Base-by-base conservation (phyloP, 2,797 vertebrate genomes). In the Scomberomorus guttatus region DNA sequence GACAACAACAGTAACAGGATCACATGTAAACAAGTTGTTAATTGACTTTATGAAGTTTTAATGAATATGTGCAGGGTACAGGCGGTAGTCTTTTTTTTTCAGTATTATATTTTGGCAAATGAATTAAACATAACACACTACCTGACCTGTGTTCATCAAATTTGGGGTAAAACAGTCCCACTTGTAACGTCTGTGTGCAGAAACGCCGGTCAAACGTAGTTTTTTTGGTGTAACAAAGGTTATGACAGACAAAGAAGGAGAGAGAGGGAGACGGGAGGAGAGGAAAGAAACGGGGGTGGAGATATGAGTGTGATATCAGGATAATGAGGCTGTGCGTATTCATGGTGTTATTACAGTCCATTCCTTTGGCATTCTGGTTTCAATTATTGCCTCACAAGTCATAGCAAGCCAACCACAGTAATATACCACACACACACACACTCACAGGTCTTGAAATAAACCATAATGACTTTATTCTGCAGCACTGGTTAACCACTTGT, bases 261-360 rank as follows among this genome's bases (percentile, higher is more conserved):
- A 54, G 10, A 24, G 24, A 61, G 44, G 7, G 52, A 63, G 55
- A 48, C 37, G 25, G 71, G 25, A 70, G 72, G 37, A 55, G 55
- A 50, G 42, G 56, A 56, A 56, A 67, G 61, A 56, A 65, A 71
- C 65, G 10, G 50, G 44, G 60, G 61, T 65, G 73, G 61, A 72
- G 65, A 84, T 79, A 77, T 65, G 79, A 85, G 80, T 37, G 57
- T 50, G 57, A 44, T 58, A n/a, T 88, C 58, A 54, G 71, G 72
- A 84, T 93, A 92, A 93, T 90, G 84, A 91, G 88, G 84, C 80
- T 81, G 67, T 84, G 77, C 85, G 82, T 79, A 80, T 91, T 81
- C 82, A 5, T 46, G 25, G 59, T 54, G 24, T 68, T 71, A 82
- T 87, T 73, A 65, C 71, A 61, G 59, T 80, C 62, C 64, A 66